Evolutionary conservation across 2,113 vertebrate species (phyloP).

Genomic region (Apteryx mantelli): DNA sequence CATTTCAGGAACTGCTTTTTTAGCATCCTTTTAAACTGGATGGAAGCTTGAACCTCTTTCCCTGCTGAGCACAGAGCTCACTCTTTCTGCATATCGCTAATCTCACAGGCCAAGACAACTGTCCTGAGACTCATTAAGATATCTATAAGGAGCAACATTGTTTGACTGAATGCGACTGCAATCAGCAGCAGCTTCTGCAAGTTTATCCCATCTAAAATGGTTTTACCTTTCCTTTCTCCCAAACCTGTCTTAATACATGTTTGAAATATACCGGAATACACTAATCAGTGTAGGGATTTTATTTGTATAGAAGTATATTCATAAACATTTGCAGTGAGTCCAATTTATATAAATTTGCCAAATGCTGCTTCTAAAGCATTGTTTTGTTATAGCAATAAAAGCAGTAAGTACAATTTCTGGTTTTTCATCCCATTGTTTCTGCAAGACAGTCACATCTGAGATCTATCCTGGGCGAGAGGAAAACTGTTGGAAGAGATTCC

Average conservation of each 20-base stretch:
- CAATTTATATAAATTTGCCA: not conserved
- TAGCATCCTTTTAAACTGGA: constrained; percentile 22
- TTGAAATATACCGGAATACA: not conserved
- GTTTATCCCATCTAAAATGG: constrained; percentile 10
- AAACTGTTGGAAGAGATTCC: not conserved
- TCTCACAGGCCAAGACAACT: constrained; percentile 26
- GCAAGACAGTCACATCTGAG: not conserved
- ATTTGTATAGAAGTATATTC: constrained; percentile 2
- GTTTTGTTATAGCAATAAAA: constrained; percentile 16
- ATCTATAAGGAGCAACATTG: constrained; percentile 35
- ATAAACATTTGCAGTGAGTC: not conserved
- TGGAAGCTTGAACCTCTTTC: not conserved
- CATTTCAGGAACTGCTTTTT: not conserved
- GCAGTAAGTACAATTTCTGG: not conserved
- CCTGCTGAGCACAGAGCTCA: not conserved
- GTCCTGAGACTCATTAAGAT: constrained; percentile 34
- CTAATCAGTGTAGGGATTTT: not conserved
- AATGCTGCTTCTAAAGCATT: not conserved
- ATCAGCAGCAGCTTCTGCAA: constrained; percentile 17
- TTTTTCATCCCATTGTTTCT: not conserved
- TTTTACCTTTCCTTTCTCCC: not conserved
- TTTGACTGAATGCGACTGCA: constrained; percentile 40
- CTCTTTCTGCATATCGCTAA: constrained; percentile 20
- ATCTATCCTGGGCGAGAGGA: not conserved
- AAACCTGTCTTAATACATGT: not conserved